Base-by-base conservation (phyloP, 2,113 vertebrate genomes). In the Camarhynchus parvulus region DNA sequence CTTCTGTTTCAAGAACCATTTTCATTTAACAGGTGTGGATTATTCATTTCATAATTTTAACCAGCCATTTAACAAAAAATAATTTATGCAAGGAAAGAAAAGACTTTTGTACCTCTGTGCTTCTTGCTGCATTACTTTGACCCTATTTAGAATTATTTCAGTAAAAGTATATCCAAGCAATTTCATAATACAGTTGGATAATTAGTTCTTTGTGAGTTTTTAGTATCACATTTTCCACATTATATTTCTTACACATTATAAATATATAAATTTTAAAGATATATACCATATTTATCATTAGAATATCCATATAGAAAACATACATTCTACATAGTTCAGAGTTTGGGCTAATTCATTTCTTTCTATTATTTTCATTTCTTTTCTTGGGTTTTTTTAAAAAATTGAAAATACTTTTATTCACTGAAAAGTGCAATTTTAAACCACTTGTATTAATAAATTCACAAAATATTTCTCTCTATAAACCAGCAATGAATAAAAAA, bases 331-430 rank as follows among this genome's bases (percentile, higher is more conserved):
- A 73, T 8, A 39, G 28, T 7, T 20, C 46, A 73, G 15, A 2
- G 4, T 53, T 58, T 62, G 17, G 5, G 21, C 62, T 56, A 2
- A 41, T 59, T 58, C n/a, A 0, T 63, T 85, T 53, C 2, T 83
- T 37, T 39, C 1, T 53, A 22, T 28, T 13, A 0, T 46, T 69
- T 59, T 33, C 0, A 17, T 59, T 35, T 15, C 0, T 10, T 41
- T 53, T 20, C 6, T 33, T 68, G 1, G 19, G 2, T 33, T 28
- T 63, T 50, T 64, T 21, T 2, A 1, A 39, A 37, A 1, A 53
- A 59, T 44, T 66, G 3, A 70, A 11, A 52, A 58, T 59, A 19
- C 2, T 61, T 41, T 37, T 6, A 27, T 68, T 79, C 47, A 37
- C 5, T 42, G 11, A 87, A 81, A 89, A 83, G 73, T 25, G 21